These are phyloP conservation scores for Zootermopsis nevadensis DNA, from an alignment of 2,888 invertebrate genomes.

Conservation along the genomic window DNA sequence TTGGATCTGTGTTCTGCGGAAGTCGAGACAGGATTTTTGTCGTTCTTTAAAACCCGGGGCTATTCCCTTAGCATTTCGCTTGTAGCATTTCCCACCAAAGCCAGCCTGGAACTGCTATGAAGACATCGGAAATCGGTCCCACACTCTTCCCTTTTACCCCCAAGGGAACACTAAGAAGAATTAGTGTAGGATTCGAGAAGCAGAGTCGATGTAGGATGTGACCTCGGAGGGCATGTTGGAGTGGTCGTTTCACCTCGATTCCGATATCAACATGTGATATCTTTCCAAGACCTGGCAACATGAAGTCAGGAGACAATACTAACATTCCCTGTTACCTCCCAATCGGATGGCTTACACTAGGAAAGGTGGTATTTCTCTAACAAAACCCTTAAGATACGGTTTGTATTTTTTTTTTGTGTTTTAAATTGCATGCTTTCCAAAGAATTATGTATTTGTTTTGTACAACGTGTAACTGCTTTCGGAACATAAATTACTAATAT, in stretches of 20 bases:
- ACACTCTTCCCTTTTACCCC: background rate
- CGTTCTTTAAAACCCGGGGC: slow-evolving; percentile 1
- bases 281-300: no score
- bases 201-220: background rate
- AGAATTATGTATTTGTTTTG: no score
- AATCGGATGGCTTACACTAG: no score
- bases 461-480: no score
- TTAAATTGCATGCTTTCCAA: no score
- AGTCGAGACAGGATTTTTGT: background rate
- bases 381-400: no score
- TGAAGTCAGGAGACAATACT: no score
- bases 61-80: slow-evolving; percentile 1
- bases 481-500: no score
- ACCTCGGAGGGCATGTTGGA: background rate
- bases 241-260: background rate
- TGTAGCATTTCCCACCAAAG: background rate
- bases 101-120: background rate
- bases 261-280: no score
- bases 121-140: slow-evolving; percentile 38
- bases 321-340: no score
- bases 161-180: slow-evolving; percentile 30
- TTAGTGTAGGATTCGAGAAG: slow-evolving; percentile 21
- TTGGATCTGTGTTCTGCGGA: background rate
- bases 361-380: no score
- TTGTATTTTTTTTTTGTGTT: no score